Evolutionary conservation across 2,888 invertebrate genomes (phyloP).

Genomic region (Ferdinandea cuprea): DNA sequence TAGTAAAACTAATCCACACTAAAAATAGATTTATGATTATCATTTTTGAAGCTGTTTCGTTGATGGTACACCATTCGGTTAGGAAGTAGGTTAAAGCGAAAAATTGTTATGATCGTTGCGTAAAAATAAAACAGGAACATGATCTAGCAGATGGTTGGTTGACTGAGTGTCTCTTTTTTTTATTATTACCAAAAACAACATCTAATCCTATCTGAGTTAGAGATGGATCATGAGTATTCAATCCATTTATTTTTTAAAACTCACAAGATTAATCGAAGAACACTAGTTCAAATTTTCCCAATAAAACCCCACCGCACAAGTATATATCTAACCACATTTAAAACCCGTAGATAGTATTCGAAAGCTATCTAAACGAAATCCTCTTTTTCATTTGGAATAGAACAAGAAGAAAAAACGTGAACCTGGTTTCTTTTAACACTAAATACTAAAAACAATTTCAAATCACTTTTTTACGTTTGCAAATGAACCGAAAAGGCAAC

Average conservation of each 20-base stretch:
- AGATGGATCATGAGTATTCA: no score
- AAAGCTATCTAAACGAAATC: no score
- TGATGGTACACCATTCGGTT: neutral
- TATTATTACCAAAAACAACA: no score
- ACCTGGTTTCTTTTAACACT: slow-evolving; percentile 39
- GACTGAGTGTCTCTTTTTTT: no score
- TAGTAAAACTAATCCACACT: neutral
- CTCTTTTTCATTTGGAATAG: no score
- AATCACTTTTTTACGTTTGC: slow-evolving; percentile 18
- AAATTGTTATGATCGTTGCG: neutral
- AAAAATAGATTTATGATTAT: slow-evolving; percentile 29
- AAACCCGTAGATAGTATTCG: no score
- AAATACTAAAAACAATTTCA: slow-evolving; percentile 30
- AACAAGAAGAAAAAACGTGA: slow-evolving; percentile 24
- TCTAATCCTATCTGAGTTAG: no score
- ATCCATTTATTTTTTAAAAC: no score
- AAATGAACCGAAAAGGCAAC: slow-evolving; percentile 48
- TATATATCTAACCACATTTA: neutral
- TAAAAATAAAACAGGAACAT: neutral
- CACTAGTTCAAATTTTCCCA: no score
- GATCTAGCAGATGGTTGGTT: neutral
- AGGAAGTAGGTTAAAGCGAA: neutral
- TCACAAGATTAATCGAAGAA: no score
- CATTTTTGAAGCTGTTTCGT: neutral
- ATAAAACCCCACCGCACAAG: no score